Evolutionary conservation across 2,888 invertebrate genomes (phyloP), one percentile per base, ranked within the genome.

Genomic region (Drosophila peninsularis): DNA sequence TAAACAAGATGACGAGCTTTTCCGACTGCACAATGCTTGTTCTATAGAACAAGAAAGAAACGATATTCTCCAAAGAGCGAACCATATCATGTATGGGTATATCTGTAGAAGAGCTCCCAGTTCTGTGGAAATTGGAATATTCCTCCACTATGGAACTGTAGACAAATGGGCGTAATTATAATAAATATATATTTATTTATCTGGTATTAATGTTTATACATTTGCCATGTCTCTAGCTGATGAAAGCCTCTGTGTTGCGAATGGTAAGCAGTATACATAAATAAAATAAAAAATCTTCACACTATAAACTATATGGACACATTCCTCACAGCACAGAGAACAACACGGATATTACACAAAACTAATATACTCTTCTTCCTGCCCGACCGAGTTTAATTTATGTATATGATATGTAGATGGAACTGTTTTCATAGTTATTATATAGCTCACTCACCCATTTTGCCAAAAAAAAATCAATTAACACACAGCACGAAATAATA

Each of bases 371-470:
- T 27, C n/a, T n/a, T 3, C 10, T 2, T 10, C n/a, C 2, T 27
- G n/a, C 0, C n/a, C n/a, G 5, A 9, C 9, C 9, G 5, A 27
- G 44, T 14, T 14, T 37, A 36, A 37, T 53, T 44, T 41, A 19
- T 37, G 27, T 21, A 57, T 41, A 55, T 73, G 36, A 72, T 47
- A 24, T 36, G 2, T 39, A 19, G 27, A 44, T 10, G 13, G 39
- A 30, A 13, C 45, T 27, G 2, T 1, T 36, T 10, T 60, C 36
- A 14, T 1, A 19, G 45, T 62, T 57, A 17, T 47, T 27, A 45
- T n/a, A n/a, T 27, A n/a, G 7, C 10, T 55, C 44, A 89, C 82
- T 83, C 64, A 83, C 82, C 86, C 82, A 83, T 83, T 82, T 71
- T 82, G 72, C 56, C 61, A 36, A 37, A 19, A 60, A 62, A 44